Evolutionary conservation across 2,113 vertebrate genomes (phyloP).

Genomic region (Cinclus mexicanus): DNA sequence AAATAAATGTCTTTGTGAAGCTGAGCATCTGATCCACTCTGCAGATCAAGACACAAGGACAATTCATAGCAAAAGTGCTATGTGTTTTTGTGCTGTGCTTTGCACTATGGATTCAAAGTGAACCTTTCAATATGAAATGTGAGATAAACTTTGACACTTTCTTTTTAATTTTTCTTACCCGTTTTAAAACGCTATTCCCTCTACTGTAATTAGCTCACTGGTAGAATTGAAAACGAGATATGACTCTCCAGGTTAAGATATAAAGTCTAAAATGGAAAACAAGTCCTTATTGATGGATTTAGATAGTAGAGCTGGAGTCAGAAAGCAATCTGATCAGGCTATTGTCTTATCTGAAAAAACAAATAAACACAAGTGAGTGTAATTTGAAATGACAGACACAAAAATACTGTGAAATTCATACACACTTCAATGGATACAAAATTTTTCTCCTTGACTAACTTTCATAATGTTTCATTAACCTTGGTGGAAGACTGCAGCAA

Average conservation of each 20-base stretch:
- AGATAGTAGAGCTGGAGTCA: background rate
- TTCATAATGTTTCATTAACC: constrained; percentile 47
- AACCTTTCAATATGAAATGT: background rate
- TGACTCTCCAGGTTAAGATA: background rate
- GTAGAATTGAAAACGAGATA: background rate
- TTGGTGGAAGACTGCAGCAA: background rate
- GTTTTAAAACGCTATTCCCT: background rate
- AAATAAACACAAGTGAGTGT: background rate
- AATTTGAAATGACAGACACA: constrained; percentile 46
- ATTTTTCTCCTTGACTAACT: constrained; percentile 48
- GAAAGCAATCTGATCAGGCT: background rate
- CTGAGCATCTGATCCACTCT: background rate
- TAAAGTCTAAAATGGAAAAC: background rate
- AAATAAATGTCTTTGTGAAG: background rate
- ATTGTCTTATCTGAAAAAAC: constrained; percentile 16
- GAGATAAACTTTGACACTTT: background rate
- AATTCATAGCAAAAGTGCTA: background rate
- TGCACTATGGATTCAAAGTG: background rate
- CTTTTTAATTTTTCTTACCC: background rate
- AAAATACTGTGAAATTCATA: constrained; percentile 45
- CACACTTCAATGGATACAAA: constrained; percentile 6
- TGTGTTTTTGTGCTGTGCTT: background rate
- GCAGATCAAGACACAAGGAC: background rate
- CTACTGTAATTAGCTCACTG: background rate
- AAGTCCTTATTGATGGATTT: background rate